Base-by-base conservation (phyloP, 2,888 invertebrate genomes). In the Sclerodermus sp. region DNA sequence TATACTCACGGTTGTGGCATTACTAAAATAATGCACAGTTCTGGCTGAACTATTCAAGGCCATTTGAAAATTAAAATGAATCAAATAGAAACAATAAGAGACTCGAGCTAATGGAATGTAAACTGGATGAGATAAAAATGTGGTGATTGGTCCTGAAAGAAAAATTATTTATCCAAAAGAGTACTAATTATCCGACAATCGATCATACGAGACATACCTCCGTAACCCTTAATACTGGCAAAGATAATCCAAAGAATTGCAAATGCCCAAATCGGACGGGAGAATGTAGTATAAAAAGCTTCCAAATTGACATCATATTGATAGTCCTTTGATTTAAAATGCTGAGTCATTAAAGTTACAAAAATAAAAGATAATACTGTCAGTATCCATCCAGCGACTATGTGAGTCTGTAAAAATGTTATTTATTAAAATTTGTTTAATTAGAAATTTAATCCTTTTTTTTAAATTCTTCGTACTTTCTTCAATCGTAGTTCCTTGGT, bases 191-290 rank as follows among this genome's bases (percentile, higher is more conserved):
- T 4, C 12, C 4, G 4, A 4, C n/a, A 34, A n/a, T 34, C 6
- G 10, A 34, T 13, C 6, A 34, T 4, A 34, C 23, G 23, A 5
- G 8, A 23, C n/a, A n/a, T 60, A 79, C 81, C 80, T 68, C 82
- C 83, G 60, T 80, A 74, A 23, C 82, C 82, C 41, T 77, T 72
- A 15, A 75, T 70, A 56, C 82, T 82, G 36, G 80, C 79, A 63
- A 80, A 80, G 42, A 84, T 77, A 5, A 84, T 75, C 83, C 83
- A 83, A 32, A 71, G 73, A 9, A 83, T 58, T 2, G 78, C 78
- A 2, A 78, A 45, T 1, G 78, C 75, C 83, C 83, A 84, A 10
- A 76, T 71, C 12, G 80, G 77, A 51, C 80, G 67, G 39, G 76
- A 71, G 31, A 80, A 58, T 2, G 79, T 71, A 36, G 80, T 67